A percentile compares a stretch with the other conserved stretches of the same genome.
phyloP scores from a whole-genome alignment of 2,888 invertebrate species.

The Cephus nigrinus region DNA sequence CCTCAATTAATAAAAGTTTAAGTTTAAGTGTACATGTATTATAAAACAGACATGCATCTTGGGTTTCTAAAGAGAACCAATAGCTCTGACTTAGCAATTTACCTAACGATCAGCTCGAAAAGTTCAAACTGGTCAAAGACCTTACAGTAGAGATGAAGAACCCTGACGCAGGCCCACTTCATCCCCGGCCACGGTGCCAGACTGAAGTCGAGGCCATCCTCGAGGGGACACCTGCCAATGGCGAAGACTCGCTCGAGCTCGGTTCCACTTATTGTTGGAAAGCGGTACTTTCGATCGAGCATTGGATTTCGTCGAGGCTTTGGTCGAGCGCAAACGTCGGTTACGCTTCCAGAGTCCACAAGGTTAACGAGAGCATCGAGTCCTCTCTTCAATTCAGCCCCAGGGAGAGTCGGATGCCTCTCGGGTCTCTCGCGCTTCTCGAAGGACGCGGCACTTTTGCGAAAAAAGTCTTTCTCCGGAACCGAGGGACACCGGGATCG shows the following conservation, averaged over 20 bases:
- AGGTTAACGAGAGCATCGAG: conserved; percentile 24
- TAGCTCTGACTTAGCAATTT: conserved; percentile 43
- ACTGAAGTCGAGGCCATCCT: conserved; percentile 67
- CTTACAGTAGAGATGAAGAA: conserved; percentile 87
- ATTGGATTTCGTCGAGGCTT: conserved; percentile 49
- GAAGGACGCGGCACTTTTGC: conserved; percentile 51
- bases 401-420: conserved; percentile 57
- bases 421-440: conserved; percentile 60
- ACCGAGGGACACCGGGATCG: conserved; percentile 56
- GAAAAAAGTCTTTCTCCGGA: conserved; percentile 59
- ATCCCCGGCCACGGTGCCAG: conserved; percentile 84
- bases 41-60: too few species aligned
- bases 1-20: too few species aligned
- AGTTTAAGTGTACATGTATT: too few species aligned
- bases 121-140: conserved; percentile 86
- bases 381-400: conserved; percentile 54
- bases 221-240: conserved; percentile 64
- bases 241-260: conserved; percentile 54
- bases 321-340: conserved; percentile 16
- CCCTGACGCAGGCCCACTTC: conserved; percentile 84
- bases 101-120: conserved; percentile 84
- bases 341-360: conserved; percentile 8
- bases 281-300: conserved; percentile 57
- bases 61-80: too few species aligned
- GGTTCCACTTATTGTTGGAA: conserved; percentile 58